Base-by-base conservation (phyloP, 1,140 invertebrate genomes). In the Atta colombica region DNA sequence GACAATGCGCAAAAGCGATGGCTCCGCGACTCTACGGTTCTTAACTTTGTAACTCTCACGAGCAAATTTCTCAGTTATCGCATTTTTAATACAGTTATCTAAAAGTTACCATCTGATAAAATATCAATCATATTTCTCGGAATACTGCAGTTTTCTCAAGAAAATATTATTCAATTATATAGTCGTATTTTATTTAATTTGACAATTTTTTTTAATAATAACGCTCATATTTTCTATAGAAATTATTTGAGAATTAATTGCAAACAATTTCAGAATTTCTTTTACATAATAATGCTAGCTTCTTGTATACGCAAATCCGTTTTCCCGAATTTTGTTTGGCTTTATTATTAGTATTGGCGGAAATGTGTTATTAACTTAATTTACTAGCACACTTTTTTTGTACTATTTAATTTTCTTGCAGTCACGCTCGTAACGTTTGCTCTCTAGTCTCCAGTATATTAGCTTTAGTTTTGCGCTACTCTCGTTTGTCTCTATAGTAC, bases 21-120 rank as follows among this genome's bases (percentile, higher is more conserved):
- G 8, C 25, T 65, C 28, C 45, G 8, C 31, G 77, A 10, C 21
- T 28, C 12, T 65, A 2, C 35, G 68, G 3, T 4, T 31, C 16
- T 68, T 39, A 71, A 12, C 58, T 31, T 25, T n/a, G 77, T 31
- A 14, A 5, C 49, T 51, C 53, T 45, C 53, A 63, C 21, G 53
- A 82, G 21, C 45, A 80, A 80, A 51, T 49, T 49, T 16, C 63
- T 1, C n/a, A 31, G 39, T 86, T 80, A 78, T 61, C 72, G 14
- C 35, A 28, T 63, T 51, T 84, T 84, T 78, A 51, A 81, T 55
- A 12, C 35, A 85, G 14, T 74, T 89, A 68, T 39, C 51, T 45
- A 49, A 3, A 77, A 89, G 53, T 82, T 86, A 28, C 69, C 39
- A 65, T 86, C n/a, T 65, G 58, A 85, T 77, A 65, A 77, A 53